A percentile compares a stretch with the other conserved stretches of the same genome.
phyloP scores from a whole-genome alignment of 2,113 vertebrate species.

The Hippoglossus stenolepis region DNA sequence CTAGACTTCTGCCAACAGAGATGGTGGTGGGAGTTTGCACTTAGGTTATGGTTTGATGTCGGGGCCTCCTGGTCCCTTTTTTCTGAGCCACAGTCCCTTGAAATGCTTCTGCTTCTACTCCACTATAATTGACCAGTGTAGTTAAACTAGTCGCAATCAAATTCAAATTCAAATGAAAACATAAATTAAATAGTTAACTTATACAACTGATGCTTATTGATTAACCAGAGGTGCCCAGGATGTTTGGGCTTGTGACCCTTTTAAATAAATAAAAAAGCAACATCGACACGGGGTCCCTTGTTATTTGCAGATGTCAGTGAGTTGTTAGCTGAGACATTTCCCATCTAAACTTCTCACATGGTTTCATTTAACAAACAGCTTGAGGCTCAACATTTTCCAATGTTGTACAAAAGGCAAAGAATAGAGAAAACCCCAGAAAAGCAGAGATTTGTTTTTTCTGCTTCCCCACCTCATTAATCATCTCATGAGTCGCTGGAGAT shows the following conservation, averaged over 20 bases:
- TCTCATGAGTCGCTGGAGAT: neutral
- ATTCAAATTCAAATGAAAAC: neutral
- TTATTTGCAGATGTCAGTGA: neutral
- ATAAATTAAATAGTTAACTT: too few species aligned
- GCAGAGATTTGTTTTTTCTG: neutral
- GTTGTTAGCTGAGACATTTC: neutral
- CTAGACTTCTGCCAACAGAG: too few species aligned
- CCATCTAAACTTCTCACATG: neutral
- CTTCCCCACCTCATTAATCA: neutral
- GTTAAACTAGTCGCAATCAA: neutral
- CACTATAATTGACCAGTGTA: neutral
- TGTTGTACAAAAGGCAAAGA: neutral
- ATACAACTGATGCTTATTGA: too few species aligned
- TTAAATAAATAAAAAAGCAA: too few species aligned
- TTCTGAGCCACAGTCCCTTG: too few species aligned
- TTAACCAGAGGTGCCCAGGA: neutral
- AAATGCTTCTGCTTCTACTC: neutral
- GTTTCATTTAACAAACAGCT: neutral
- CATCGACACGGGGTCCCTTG: neutral
- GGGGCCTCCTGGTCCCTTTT: too few species aligned
- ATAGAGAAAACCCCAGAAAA: neutral
- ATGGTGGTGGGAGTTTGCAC: too few species aligned
- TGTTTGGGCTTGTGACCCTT: neutral
- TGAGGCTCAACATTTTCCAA: neutral
- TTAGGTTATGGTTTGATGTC: too few species aligned